Evolutionary conservation across 2,888 invertebrate genomes (phyloP), one percentile per base, ranked within the genome.

Genomic region (Troglohyphantes excavatus): DNA sequence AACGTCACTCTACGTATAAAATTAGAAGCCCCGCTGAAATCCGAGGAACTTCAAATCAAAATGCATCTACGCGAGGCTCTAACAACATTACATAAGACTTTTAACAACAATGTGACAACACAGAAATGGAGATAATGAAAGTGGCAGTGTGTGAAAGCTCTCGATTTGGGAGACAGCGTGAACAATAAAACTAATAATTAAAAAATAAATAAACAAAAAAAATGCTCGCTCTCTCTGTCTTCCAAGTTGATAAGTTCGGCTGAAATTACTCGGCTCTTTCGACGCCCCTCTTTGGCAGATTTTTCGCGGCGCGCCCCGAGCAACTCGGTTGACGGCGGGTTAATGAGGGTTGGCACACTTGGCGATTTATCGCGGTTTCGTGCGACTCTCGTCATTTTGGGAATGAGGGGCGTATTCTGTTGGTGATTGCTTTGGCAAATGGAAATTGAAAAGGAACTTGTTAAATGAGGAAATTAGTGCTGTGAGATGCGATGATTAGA

Each of bases 301-400:
- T 73, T 53, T 53, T 53, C 39, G 7, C 7, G 39, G 53, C 75
- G 21, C 13, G 72, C 84, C 84, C 27, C 21, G 65, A 46, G 75
- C 75, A 29, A 63, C 29, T 23, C 29, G 70, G 81, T 82, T 82
- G 83, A 83, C 84, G 75, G 63, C 17, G 75, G 43, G 67, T 75
- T 84, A 84, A 84, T 75, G 43, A 75, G 73, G 39, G 53, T 75
- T 75, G 67, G 65, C 84, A 65, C 26, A 75, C 67, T 84, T 84
- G 84, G 84, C 84, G 84, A 75, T 75, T 84, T 84, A 84, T 83
- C 83, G 83, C 73, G n/a, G 21, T 67, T 17, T 21, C n/a, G n/a
- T n/a, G n/a, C n/a, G n/a, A n/a, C n/a, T 61, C 21, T 65, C 2
- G 65, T 21, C 29, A 13, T 46, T 27, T 26, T 46, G 59, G 21